A percentile compares a stretch with the other conserved stretches of the same genome.
Evolutionary conservation across 2,888 invertebrate genomes (phyloP).

Genomic region (Endotricha flammealis): DNA sequence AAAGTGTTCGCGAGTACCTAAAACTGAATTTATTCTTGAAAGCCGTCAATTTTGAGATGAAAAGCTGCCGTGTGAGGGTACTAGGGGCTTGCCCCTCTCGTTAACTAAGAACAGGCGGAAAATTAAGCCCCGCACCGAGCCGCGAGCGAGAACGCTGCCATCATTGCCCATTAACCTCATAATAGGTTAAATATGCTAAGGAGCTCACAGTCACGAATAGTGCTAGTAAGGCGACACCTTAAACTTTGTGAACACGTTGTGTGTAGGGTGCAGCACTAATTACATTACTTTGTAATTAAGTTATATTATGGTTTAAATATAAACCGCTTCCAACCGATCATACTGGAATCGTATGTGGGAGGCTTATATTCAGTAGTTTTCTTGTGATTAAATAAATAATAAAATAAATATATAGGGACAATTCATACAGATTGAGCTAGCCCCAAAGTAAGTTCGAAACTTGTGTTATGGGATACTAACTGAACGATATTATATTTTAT

Average conservation of each 20-base stretch:
- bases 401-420: no score
- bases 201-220: conserved; percentile 47
- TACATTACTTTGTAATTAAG: no score
- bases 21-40: conserved; percentile 22
- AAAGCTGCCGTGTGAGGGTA: conserved; percentile 24
- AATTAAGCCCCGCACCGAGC: conserved; percentile 44
- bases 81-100: conserved; percentile 31
- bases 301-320: no score
- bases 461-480: no score
- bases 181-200: conserved; percentile 71
- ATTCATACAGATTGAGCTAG: no score
- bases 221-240: conserved; percentile 29
- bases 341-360: no score
- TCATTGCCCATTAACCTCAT: conserved; percentile 67
- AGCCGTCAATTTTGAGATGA: conserved; percentile 28
- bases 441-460: no score
- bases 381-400: no score
- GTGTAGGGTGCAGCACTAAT: not conserved
- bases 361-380: no score
- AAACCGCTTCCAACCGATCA: no score
- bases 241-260: conserved; percentile 27
- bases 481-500: no score
- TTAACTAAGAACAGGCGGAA: conserved; percentile 52
- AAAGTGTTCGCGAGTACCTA: conserved; percentile 13
- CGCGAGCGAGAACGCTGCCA: conserved; percentile 38